A percentile compares a stretch with the other conserved stretches of the same genome.
These are phyloP conservation scores for Nymphalis io DNA, from an alignment of 1,140 invertebrate genomes.

Conservation along the genomic window DNA sequence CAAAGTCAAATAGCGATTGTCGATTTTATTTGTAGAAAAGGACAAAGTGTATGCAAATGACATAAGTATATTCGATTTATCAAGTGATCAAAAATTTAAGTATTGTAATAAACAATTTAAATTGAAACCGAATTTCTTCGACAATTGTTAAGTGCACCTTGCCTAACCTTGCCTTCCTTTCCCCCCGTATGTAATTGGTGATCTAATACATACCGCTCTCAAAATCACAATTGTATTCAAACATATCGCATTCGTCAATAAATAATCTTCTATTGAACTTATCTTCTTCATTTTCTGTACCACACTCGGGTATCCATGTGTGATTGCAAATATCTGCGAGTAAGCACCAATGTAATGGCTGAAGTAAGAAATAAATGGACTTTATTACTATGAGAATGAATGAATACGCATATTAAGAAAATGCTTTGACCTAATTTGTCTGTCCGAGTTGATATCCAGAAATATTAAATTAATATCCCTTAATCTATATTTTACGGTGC, in stretches of 20 bases:
- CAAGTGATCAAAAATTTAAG: no score
- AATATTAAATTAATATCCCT: not conserved
- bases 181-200: no score
- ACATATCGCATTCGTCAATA: slow-evolving; percentile 59
- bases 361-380: not conserved
- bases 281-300: slow-evolving; percentile 37
- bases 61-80: no score
- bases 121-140: not conserved
- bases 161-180: no score
- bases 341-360: slow-evolving; percentile 53
- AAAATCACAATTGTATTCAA: slow-evolving; percentile 59
- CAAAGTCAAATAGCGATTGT: no score
- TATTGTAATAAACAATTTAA: no score
- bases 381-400: no score
- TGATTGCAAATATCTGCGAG: slow-evolving; percentile 61
- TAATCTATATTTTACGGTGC: not conserved
- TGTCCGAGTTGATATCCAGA: not conserved
- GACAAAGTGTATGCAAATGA: no score
- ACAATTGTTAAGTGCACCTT: not conserved
- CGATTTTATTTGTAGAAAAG: no score
- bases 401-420: not conserved
- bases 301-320: slow-evolving; percentile 57
- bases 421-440: not conserved
- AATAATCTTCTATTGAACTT: slow-evolving; percentile 42
- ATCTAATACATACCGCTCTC: slow-evolving; percentile 48